Base-by-base conservation (phyloP, 2,797 vertebrate species). In the Neostethus bicornis region DNA sequence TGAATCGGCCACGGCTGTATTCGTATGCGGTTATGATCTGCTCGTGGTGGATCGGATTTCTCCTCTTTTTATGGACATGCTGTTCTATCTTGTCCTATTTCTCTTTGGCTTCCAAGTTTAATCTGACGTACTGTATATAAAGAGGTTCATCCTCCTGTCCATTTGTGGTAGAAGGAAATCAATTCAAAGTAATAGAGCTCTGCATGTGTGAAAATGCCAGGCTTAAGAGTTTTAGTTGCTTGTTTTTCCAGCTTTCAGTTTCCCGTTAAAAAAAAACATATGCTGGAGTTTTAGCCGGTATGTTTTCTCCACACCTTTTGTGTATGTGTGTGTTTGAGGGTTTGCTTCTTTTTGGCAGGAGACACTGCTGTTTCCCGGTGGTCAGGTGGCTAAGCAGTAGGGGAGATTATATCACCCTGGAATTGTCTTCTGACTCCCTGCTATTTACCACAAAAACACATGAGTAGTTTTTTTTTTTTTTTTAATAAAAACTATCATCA, bases 61-160 rank as follows among this genome's bases (percentile, higher is more conserved):
- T 67, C 61, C 68, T 75, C 71, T 78, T 78, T 81, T 66, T 70
- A 69, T 65, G 59, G 71, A 43, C 65, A 37, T 63, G 69, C 77
- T 61, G 34, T 58, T 76, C 65, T 23, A 12, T 77, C 61, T 64
- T 45, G 60, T 35, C 62, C 51, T 23, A 39, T 74, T 76, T 71
- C 69, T 71, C 47, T 61, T 67, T 68, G 24, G 61, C 54, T 67
- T 59, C 66, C 62, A 66, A 65, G 70, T 87, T 83, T 84, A 87
- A 87, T 86, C 79, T 85, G 81, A 87, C 83, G 50, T 45, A n/a
- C n/a, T n/a, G n/a, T n/a, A 32, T 74, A 78, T 76, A 82, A 86
- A 84, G 78, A 79, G 71, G 59, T 76, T 79, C 66, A 54, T 56
- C 67, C 66, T 46, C 54, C 32, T 75, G 51, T 70, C 75, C 55